phyloP scores from a whole-genome alignment of 2,797 vertebrate genomes.

The Eleutherodactylus coqui region DNA sequence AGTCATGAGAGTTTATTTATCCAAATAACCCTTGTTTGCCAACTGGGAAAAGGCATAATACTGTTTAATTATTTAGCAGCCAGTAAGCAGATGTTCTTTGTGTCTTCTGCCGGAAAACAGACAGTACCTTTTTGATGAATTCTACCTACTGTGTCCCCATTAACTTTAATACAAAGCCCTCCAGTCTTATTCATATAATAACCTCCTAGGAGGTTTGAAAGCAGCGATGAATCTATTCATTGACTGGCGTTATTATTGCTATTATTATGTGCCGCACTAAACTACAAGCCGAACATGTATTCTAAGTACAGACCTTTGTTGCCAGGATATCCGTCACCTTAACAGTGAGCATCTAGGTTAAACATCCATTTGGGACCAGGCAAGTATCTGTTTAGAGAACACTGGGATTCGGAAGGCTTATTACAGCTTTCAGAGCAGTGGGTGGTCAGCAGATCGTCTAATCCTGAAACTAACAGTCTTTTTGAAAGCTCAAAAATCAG shows the following conservation, averaged over 20 bases:
- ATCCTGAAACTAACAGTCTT: constrained; percentile 54
- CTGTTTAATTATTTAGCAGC: constrained; percentile 59
- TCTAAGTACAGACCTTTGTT: constrained; percentile 34
- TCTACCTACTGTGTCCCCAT: constrained; percentile 48
- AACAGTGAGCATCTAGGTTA: constrained; percentile 61
- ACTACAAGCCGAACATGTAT: constrained; percentile 33
- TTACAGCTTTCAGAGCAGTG: constrained; percentile 54
- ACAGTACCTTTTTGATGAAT: constrained; percentile 57
- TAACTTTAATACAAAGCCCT: constrained; percentile 56
- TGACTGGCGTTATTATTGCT: constrained; percentile 48
- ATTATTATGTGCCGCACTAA: constrained; percentile 45
- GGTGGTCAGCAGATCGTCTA: constrained; percentile 59
- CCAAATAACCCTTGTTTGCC: constrained; percentile 50
- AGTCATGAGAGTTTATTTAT: constrained; percentile 53
- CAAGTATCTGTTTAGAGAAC: constrained; percentile 51
- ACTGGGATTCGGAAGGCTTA: constrained; percentile 48
- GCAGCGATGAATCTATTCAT: constrained; percentile 54
- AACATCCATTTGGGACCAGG: constrained; percentile 54
- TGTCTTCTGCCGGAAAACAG: constrained; percentile 38
- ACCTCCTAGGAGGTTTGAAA: constrained; percentile 51
- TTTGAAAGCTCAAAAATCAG: constrained; percentile 55
- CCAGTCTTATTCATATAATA: constrained; percentile 53
- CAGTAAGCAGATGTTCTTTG: constrained; percentile 59
- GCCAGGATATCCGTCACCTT: constrained; percentile 48
- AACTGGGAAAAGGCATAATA: constrained; percentile 52